Percentiles rank a stretch among this genome's conserved stretches.
Evolutionary conservation across 2,888 invertebrate species (phyloP).

Genomic region (Capitulum mitella): DNA sequence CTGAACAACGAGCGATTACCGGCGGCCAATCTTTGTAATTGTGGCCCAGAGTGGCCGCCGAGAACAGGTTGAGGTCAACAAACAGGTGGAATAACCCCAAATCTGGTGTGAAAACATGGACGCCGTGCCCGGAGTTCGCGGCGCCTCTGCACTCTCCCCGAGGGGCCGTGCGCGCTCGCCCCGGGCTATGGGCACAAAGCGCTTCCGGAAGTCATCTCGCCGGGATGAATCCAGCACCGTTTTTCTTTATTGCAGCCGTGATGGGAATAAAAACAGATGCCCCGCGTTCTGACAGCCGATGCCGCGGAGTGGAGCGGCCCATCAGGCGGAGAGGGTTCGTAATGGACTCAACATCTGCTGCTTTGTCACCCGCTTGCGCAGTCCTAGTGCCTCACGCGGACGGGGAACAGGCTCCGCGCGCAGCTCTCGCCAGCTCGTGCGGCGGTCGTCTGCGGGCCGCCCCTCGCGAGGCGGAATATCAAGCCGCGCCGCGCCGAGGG

Average conservation of each 20-base stretch:
- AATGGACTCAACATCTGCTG: background rate
- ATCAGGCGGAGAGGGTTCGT: no score
- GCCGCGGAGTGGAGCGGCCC: no score
- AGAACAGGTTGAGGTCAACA: background rate
- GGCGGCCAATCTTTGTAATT: background rate
- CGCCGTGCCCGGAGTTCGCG: background rate
- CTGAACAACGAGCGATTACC: background rate
- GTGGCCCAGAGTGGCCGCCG: background rate
- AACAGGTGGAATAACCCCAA: slow-evolving; percentile 10
- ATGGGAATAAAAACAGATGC: background rate
- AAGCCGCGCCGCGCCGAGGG: no score
- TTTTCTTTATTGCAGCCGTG: background rate
- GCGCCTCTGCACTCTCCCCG: no score
- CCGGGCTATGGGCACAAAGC: background rate
- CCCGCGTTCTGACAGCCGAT: no score
- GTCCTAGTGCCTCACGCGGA: no score
- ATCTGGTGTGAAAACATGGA: background rate
- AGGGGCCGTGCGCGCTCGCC: background rate
- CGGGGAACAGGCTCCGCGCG: no score
- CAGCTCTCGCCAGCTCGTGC: no score
- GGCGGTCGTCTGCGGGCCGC: no score
- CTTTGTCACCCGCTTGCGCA: background rate
- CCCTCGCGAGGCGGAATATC: no score
- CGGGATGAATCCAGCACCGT: background rate
- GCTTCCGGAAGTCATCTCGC: background rate